phyloP scores from a whole-genome alignment of 2,888 invertebrate species.

The Plutella xylostella region DNA sequence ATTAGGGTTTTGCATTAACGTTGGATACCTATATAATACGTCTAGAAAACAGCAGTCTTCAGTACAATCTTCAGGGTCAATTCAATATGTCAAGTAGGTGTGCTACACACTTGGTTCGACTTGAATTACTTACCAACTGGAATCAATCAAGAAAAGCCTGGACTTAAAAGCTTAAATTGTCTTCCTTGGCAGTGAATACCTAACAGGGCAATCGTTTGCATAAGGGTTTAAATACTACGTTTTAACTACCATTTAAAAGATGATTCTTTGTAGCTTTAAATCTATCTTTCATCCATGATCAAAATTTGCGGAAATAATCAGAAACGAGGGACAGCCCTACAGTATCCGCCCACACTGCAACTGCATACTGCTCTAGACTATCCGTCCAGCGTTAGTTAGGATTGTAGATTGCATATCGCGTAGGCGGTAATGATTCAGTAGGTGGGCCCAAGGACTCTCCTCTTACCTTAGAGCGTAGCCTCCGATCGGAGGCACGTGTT shows the following conservation, averaged over 20 bases:
- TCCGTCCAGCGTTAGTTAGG: neutral
- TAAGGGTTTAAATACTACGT: neutral
- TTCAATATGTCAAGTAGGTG: too few species aligned
- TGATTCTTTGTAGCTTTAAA: neutral
- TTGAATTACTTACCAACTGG: too few species aligned
- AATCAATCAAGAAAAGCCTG: too few species aligned
- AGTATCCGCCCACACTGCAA: neutral
- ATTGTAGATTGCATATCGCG: constrained; percentile 3
- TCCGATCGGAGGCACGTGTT: neutral
- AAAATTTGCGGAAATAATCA: too few species aligned
- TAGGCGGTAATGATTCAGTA: constrained; percentile 52
- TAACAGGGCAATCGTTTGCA: neutral
- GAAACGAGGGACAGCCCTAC: neutral
- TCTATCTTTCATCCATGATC: neutral
- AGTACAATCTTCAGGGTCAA: too few species aligned
- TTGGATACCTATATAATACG: too few species aligned
- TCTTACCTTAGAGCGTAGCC: constrained; percentile 37
- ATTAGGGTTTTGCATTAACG: too few species aligned
- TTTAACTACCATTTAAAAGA: neutral
- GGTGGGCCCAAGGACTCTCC: constrained; percentile 53
- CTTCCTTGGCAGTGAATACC: neutral
- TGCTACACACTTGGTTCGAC: too few species aligned
- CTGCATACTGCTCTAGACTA: constrained; percentile 5
- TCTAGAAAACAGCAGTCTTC: too few species aligned
- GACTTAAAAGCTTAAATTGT: neutral